Base-by-base conservation (phyloP, 2,113 vertebrate species). In the Chionis minor region DNA sequence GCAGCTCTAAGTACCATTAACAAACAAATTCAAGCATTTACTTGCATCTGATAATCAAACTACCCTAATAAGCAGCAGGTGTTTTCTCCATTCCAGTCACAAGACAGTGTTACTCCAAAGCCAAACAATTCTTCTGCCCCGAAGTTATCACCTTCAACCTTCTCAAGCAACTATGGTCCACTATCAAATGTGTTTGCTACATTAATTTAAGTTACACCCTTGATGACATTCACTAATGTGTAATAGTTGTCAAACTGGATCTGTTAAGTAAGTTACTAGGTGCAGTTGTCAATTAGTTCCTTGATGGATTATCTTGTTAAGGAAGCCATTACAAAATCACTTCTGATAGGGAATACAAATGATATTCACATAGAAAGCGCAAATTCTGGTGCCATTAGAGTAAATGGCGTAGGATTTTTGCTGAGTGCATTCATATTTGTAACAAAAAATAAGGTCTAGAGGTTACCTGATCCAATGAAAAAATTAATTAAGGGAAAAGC, bases 231-330 rank as follows among this genome's bases (percentile, higher is more conserved):
- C 35, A 33, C 32, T 78, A 72, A 55, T 93, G 51, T 18, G 18
- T 66, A 96, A 83, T 32, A 93, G 95, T 86, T 82, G 94, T 61
- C 86, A 78, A 81, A 97, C 95, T 89, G 90, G 93, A 91, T 92
- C 66, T 97, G 49, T 75, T 89, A 95, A 94, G 74, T 92, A 91
- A 94, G 94, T 94, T 95, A 95, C 62, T 58, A 54, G 66, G 32
- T 93, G 73, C 84, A 82, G 69, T 69, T 93, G 70, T 79, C 95
- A 79, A 79, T 85, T 80, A 32, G 44, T 75, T 94, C 56, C 33
- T 82, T 96, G 78, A 81, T 82, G 81, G 59, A 84, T 92, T 95
- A 80, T 87, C 93, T 96, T 80, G 58, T 94, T 72, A 75, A 93
- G 66, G n/a, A 95, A 92, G 54, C 54, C 90, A 92, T 73, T 92